These are phyloP conservation scores for Ispidina lecontei DNA, from an alignment of 2,797 vertebrate species.

Conservation along the genomic window DNA sequence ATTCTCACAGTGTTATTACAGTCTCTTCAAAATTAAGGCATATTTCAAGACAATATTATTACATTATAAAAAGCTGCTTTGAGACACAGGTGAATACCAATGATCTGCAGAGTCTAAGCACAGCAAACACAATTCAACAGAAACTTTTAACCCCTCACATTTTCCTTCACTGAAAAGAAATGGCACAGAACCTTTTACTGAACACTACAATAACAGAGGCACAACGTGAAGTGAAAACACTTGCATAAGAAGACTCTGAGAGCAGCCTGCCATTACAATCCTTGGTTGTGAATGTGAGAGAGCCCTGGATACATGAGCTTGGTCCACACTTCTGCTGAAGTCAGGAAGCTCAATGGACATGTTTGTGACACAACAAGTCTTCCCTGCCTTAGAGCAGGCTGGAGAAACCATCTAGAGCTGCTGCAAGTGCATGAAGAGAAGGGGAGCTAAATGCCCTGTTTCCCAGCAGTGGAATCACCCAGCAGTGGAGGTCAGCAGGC, in stretches of 20 bases:
- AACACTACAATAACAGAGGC: not conserved
- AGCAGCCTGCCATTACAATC: not conserved
- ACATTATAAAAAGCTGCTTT: not conserved
- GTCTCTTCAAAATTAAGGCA: not conserved
- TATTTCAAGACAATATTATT: not conserved
- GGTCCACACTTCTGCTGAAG: not conserved
- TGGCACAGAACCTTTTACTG: not conserved
- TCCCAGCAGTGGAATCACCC: too few relatives aligned
- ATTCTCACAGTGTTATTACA: not conserved
- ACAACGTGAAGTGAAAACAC: not conserved
- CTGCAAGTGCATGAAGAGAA: not conserved
- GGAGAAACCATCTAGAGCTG: not conserved
- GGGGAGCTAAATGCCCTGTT: not conserved
- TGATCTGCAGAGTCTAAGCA: not conserved
- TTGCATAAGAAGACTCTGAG: not conserved
- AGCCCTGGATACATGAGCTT: fast-evolving
- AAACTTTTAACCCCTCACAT: not conserved
- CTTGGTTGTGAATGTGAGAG: not conserved
- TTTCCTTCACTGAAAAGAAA: not conserved
- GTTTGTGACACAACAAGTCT: not conserved
- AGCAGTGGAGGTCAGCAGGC: not conserved
- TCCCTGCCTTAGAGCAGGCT: not conserved
- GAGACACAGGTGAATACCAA: not conserved
- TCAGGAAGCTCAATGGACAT: not conserved
- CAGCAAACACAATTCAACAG: not conserved